Evolutionary conservation across 1,140 invertebrate genomes (phyloP).

Genomic region (Papilio polyxenes): DNA sequence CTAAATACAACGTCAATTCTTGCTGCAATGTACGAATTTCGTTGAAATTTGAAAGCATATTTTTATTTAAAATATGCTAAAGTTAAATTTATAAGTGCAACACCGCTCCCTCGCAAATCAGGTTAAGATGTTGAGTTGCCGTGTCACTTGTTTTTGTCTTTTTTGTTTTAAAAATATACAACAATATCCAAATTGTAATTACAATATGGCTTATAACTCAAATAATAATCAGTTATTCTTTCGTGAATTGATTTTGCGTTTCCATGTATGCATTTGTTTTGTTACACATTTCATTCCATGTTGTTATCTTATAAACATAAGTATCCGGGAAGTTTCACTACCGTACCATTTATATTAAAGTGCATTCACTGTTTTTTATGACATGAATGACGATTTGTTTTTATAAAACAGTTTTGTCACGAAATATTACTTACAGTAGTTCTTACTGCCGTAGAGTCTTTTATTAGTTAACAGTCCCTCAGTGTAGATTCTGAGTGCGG

Average conservation of each 20-base stretch:
- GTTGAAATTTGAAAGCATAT: neutral
- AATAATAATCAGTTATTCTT: neutral
- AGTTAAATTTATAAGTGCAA: slow-evolving; percentile 18
- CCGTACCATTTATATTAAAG: too few species aligned
- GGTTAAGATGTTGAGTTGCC: slow-evolving; percentile 16
- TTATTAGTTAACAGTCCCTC: neutral
- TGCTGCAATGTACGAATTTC: slow-evolving; percentile 2
- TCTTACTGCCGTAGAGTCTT: neutral
- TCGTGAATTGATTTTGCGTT: too few species aligned
- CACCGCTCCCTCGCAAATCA: neutral
- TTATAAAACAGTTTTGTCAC: too few species aligned
- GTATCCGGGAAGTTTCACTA: too few species aligned
- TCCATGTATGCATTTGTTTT: too few species aligned
- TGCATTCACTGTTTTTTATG: too few species aligned
- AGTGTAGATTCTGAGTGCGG: neutral
- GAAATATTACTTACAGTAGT: too few species aligned
- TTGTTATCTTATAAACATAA: too few species aligned
- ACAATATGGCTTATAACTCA: neutral
- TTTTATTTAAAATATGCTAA: slow-evolving; percentile 12
- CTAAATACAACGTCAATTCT: slow-evolving; percentile 11
- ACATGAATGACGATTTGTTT: too few species aligned
- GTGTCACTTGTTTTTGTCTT: slow-evolving; percentile 1
- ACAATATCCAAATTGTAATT: neutral
- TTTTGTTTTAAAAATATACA: neutral
- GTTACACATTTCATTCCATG: too few species aligned